Base-by-base conservation (phyloP, 1,140 invertebrate genomes). In the Phenacoccus solenopsis region DNA sequence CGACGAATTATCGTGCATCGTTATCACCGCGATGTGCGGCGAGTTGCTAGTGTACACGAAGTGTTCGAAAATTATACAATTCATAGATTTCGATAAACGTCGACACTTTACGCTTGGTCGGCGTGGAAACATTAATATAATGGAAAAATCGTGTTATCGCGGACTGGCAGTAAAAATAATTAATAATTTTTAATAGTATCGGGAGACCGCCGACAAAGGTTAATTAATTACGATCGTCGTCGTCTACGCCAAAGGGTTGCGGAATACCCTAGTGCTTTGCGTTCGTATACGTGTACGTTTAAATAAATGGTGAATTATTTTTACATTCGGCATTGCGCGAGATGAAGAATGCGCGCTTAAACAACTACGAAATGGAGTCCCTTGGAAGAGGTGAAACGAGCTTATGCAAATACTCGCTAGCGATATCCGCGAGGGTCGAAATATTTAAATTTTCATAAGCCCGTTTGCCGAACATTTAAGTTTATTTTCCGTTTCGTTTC, bases 381-480 rank as follows among this genome's bases (percentile, higher is more conserved):
- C 38, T 5, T n/a, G n/a, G n/a, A n/a, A n/a, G n/a, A n/a, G 20
- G 12, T n/a, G 38, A 32, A 13, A 32, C 5, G 38, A 49, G 38
- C 38, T 49, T 49, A 49, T 49, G 38, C 38, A 49, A 49, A 49
- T 49, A 49, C 38, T 16, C 4, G 20, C 13, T 10, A 16, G 16
- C 12, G 38, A n/a, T 49, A 49, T 49, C 38, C 12, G 16, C 38
- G 38, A 49, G 20, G 38, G 38, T 3, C 20, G 5, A n/a, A 49
- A 49, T 49, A 49, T 49, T 49, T 49, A 49, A 49, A 49, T 49
- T 49, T 49, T 49, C 38, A 49, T 49, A 49, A 49, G 38, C 38
- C 38, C 38, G 20, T 49, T 49, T 49, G 12, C 38, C 38, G 20
- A 49, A 49, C 38, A 49, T 49, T 49, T 49, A 49, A 49, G 38